Evolutionary conservation across 2,888 invertebrate species (phyloP), one percentile per base, ranked within the genome.

Genomic region (Chloroclysta siterata): DNA sequence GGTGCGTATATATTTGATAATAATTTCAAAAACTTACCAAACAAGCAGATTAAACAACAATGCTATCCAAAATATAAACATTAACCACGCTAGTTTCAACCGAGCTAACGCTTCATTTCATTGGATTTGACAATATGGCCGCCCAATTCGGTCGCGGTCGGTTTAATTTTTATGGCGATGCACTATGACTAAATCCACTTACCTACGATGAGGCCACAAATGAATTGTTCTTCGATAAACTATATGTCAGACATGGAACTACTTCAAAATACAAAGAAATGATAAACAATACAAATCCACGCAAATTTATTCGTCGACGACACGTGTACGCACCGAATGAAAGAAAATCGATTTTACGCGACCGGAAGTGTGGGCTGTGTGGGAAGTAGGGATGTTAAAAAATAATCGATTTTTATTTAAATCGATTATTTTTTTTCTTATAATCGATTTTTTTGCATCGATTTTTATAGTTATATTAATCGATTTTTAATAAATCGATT

Each of bases 101-200:
- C 36, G 55, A 61, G 61, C 61, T 29, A 29, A 39, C 36, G 36
- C 36, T 39, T 11, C 36, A 2, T 39, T 33, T 33, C 33, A 6
- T 33, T 33, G 7, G 13, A 8, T 22, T 29, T 33, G 17, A 56
- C 62, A 62, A 62, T 47, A 62, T 62, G 62, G 62, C 62, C 56
- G 56, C 53, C 47, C 41, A 47, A 36, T 13, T 22, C 0, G 11
- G 11, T 7, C 15, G 22, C 0, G 11, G 11, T 7, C 15, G 22
- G 5, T 46, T 15, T 6, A 13, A 22, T n/a, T 29, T 13, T 11
- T 14, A 15, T 0, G 29, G 7, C 17, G 6, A 51, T 14, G 11
- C n/a, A n/a, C n/a, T n/a, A n/a, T n/a, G n/a, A n/a, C n/a, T 33
- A 4, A 1, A n/a, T 15, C 7, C 28, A 60, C 59, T 60, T 60